A percentile compares a stretch with the other conserved stretches of the same genome.
phyloP scores from a whole-genome alignment of 2,113 vertebrate species.

The Illadopsis cleaveri region DNA sequence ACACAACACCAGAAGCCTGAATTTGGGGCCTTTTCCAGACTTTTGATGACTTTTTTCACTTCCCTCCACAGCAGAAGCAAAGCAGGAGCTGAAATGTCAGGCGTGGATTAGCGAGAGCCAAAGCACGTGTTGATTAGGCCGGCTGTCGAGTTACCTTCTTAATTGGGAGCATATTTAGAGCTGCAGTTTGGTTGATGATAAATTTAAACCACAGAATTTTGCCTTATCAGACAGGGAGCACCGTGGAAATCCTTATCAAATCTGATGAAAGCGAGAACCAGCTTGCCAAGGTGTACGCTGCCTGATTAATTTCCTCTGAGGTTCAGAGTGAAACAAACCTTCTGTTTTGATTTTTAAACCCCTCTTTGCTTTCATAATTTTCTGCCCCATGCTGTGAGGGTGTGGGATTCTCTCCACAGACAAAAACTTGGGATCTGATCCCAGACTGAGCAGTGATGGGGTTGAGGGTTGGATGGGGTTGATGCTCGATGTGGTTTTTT shows the following conservation, averaged over 20 bases:
- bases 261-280: not conserved
- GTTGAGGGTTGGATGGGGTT: rapidly evolving
- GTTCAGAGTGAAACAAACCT: not conserved
- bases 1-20: rapidly evolving
- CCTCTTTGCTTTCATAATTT: not conserved
- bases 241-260: not conserved
- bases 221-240: not conserved
- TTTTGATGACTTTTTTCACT: not conserved
- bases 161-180: not conserved
- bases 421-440: not conserved
- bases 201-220: not conserved
- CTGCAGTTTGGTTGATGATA: not conserved
- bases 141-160: not conserved
- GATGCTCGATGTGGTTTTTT: rapidly evolving
- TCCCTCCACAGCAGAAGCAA: not conserved
- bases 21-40: not conserved
- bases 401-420: not conserved
- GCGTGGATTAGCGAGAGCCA: not conserved
- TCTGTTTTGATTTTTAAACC: not conserved
- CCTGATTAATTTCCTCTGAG: not conserved
- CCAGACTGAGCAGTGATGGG: not conserved
- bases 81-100: not conserved
- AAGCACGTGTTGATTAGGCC: not conserved
- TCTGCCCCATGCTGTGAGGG: rapidly evolving
- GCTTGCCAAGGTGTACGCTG: not conserved